Conservation (phyloP, 2,888 invertebrate genomes). For the Temnothorax rugatulus region DNA sequence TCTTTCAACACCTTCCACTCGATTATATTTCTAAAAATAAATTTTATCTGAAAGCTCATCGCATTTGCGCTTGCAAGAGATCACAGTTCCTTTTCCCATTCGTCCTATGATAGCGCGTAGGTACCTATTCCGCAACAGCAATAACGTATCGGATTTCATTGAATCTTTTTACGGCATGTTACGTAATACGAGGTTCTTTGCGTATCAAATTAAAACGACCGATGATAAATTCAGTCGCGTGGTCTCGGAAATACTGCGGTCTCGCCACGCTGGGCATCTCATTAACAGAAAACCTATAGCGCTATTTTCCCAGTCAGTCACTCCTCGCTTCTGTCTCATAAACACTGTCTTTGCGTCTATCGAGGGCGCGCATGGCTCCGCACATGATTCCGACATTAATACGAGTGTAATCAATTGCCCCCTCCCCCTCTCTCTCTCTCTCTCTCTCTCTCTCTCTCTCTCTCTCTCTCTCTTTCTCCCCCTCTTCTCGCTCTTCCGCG, state of each 20-base stretch:
- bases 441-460: too few relatives aligned
- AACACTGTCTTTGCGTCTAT: slow-evolving; percentile 12
- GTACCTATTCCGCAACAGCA: not conserved
- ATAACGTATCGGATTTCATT: slow-evolving; percentile 3
- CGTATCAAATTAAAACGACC: slow-evolving; percentile 34
- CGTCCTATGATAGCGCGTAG: not conserved
- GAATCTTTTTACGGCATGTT: slow-evolving; percentile 19
- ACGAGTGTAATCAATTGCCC: slow-evolving; percentile 9
- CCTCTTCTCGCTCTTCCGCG: slow-evolving; percentile 1
- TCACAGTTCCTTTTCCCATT: not conserved
- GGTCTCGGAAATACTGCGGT: slow-evolving; percentile 8
- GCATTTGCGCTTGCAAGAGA: not conserved
- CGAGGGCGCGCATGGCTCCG: not conserved
- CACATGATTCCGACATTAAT: slow-evolving; percentile 35
- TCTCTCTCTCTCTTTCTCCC: not conserved
- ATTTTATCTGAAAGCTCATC: not conserved
- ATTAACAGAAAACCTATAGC: slow-evolving; percentile 36
- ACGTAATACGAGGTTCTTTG: not conserved
- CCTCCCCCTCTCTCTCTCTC: not conserved
- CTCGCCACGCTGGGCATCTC: slow-evolving; percentile 21
- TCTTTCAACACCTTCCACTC: not conserved
- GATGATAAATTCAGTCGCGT: slow-evolving; percentile 41
- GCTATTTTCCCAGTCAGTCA: slow-evolving; percentile 1
- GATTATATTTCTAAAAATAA: not conserved
- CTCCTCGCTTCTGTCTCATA: slow-evolving; percentile 9